These are phyloP conservation scores for Hippopotamyrus pictus DNA, from an alignment of 2,797 vertebrate species.

Conservation along the genomic window DNA sequence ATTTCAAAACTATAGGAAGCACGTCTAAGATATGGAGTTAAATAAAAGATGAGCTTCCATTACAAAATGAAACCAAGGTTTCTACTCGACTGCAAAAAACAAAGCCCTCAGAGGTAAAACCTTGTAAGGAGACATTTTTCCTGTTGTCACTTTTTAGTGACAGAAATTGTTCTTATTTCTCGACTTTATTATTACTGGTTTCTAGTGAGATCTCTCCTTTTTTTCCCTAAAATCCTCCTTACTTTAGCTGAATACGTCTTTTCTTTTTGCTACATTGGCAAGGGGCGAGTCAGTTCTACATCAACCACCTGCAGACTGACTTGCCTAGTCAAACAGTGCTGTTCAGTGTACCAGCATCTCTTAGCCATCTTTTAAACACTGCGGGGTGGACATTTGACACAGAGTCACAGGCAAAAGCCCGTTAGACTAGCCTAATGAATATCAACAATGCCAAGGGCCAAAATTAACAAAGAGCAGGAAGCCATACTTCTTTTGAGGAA, in stretches of 20 bases:
- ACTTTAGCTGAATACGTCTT: neutral
- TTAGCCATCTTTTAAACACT: neutral
- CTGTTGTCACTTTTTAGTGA: neutral
- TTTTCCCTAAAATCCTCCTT: neutral
- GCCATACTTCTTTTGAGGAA: neutral
- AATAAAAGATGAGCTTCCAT: neutral
- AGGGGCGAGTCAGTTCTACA: neutral
- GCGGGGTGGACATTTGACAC: neutral
- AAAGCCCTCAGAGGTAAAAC: neutral
- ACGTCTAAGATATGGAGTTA: neutral
- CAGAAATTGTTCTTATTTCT: neutral
- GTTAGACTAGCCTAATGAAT: neutral
- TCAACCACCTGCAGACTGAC: neutral
- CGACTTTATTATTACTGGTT: neutral
- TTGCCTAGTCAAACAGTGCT: neutral
- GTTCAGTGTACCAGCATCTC: neutral
- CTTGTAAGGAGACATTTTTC: neutral
- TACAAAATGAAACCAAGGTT: neutral
- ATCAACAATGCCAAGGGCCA: neutral
- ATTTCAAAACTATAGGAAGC: neutral
- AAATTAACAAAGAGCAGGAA: neutral
- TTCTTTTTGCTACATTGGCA: neutral
- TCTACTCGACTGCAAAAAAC: neutral
- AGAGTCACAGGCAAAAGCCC: neutral
- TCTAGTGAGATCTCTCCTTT: neutral